Evolutionary conservation across 2,797 vertebrate species (phyloP).

Genomic region (Phoxinus dragarum): DNA sequence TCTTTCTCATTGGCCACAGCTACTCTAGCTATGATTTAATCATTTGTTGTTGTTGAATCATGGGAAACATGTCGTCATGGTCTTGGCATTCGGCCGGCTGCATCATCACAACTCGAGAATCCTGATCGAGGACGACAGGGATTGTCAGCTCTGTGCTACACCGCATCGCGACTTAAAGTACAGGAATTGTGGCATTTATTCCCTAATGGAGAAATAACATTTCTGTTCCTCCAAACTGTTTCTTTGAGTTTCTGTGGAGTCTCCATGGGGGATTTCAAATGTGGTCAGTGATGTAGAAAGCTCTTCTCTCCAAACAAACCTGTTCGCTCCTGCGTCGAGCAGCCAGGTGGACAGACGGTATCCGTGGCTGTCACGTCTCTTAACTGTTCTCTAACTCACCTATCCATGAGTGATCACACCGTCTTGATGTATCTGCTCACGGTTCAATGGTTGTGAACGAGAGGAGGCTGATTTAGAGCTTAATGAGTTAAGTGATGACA

Average conservation of each 20-base stretch:
- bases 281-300: constrained; percentile 46
- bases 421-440: constrained; percentile 31
- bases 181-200: constrained; percentile 36
- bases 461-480: constrained; percentile 34
- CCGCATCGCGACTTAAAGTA: not conserved
- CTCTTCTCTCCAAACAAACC: constrained; percentile 33
- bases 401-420: not conserved
- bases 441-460: not conserved
- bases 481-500: constrained; percentile 45
- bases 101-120: not conserved
- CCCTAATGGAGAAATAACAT: constrained; percentile 25
- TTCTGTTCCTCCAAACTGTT: constrained; percentile 16
- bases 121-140: constrained; percentile 4
- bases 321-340: not conserved
- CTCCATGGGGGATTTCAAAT: constrained; percentile 24
- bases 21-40: constrained; percentile 49
- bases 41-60: constrained; percentile 55
- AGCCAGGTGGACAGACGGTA: constrained; percentile 46
- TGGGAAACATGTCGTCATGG: constrained; percentile 40
- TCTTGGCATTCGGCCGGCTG: constrained; percentile 25
- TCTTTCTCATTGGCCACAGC: constrained; percentile 24
- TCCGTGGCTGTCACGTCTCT: constrained; percentile 14
- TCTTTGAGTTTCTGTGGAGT: constrained; percentile 16
- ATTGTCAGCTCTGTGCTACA: constrained; percentile 15
- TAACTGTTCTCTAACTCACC: not conserved